phyloP scores from a whole-genome alignment of 1,140 invertebrate genomes.

The Drosophila prosaltans region DNA sequence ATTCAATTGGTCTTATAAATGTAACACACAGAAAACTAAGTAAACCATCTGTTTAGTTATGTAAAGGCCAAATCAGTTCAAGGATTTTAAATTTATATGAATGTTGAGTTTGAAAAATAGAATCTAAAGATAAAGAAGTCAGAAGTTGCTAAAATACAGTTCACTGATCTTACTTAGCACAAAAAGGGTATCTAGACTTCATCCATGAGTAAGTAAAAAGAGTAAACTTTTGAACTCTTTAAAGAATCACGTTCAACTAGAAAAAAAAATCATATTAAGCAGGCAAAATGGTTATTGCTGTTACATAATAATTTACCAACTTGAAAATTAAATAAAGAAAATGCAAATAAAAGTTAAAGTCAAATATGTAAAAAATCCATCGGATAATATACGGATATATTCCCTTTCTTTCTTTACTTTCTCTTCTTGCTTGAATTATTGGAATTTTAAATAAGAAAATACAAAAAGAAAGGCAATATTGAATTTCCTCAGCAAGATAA shows the following conservation, averaged over 20 bases:
- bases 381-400: neutral
- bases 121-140: no score
- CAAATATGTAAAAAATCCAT: slow-evolving; percentile 21
- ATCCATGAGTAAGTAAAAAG: no score
- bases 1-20: neutral
- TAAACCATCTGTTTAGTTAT: no score
- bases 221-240: neutral
- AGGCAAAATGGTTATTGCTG: neutral
- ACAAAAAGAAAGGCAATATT: slow-evolving; percentile 57
- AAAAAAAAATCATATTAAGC: neutral
- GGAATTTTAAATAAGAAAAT: slow-evolving; percentile 60
- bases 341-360: slow-evolving; percentile 21
- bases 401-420: neutral
- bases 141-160: no score
- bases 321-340: slow-evolving; percentile 7
- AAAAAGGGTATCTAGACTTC: no score
- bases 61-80: no score
- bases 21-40: no score
- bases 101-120: no score
- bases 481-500: slow-evolving; percentile 43
- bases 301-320: neutral
- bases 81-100: no score
- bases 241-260: neutral
- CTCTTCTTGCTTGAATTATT: slow-evolving; percentile 31
- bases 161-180: no score